A percentile compares a stretch with the other conserved stretches of the same genome.
phyloP scores from a whole-genome alignment of 2,888 invertebrate genomes.

The Rutpela maculata region DNA sequence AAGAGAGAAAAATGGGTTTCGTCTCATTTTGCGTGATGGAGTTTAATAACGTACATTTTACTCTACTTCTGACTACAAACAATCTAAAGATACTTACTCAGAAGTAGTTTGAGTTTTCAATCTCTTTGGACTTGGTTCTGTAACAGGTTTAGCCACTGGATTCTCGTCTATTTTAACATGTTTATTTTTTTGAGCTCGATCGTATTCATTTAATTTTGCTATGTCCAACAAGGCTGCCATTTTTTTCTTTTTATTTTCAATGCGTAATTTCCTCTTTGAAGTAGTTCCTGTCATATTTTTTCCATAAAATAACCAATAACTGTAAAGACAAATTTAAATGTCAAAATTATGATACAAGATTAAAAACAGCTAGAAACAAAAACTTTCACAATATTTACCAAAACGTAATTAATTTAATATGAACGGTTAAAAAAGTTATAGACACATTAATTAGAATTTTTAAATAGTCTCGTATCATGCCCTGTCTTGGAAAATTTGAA shows the following conservation, averaged over 20 bases:
- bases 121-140: conserved; percentile 62
- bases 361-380: not conserved
- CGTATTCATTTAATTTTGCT: conserved; percentile 79
- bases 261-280: conserved; percentile 76
- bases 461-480: conserved; percentile 62
- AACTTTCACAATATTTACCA: conserved; percentile 50
- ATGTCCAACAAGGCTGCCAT: conserved; percentile 79
- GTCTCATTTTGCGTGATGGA: not conserved
- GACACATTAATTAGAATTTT: conserved; percentile 63
- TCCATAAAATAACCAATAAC: conserved; percentile 58
- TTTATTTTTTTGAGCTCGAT: conserved; percentile 71
- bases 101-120: conserved; percentile 58
- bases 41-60: not conserved
- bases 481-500: conserved; percentile 57
- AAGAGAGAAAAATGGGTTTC: not conserved
- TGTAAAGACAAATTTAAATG: conserved; percentile 45
- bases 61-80: not conserved
- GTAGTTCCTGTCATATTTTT: conserved; percentile 72
- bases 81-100: conserved; percentile 14
- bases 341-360: conserved; percentile 7
- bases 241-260: conserved; percentile 80
- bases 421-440: conserved; percentile 58
- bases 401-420: conserved; percentile 57
- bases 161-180: conserved; percentile 52
- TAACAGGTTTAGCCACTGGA: conserved; percentile 44